phyloP scores from a whole-genome alignment of 2,113 vertebrate genomes.

The Pyxicephalus adspersus region DNA sequence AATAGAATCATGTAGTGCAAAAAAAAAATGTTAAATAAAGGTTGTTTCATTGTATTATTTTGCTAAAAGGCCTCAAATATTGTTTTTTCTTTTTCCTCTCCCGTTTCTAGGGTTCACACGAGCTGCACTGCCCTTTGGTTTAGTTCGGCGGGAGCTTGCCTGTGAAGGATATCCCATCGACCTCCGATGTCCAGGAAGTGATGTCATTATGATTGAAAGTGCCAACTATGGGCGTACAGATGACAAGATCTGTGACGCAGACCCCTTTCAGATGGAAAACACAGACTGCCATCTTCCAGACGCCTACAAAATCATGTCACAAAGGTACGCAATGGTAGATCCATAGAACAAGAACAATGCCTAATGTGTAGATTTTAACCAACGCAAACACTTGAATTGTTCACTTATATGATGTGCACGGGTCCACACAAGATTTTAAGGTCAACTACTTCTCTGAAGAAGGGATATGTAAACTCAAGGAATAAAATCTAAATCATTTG shows the following conservation, averaged over 20 bases:
- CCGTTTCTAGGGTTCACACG: conserved; percentile 87
- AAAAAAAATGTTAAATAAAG: too few relatives aligned
- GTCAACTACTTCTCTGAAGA: too few relatives aligned
- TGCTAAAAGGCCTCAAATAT: neutral
- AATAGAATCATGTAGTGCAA: too few relatives aligned
- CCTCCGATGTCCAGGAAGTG: conserved; percentile 96
- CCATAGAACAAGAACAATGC: neutral
- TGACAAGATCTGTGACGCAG: conserved; percentile 98
- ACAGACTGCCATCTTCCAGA: conserved; percentile 98
- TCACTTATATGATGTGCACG: too few relatives aligned
- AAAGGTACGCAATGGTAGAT: conserved; percentile 80
- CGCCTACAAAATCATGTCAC: conserved; percentile 99
- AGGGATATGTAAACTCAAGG: too few relatives aligned
- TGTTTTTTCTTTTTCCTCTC: conserved; percentile 2
- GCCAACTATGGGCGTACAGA: conserved; percentile 98
- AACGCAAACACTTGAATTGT: too few relatives aligned
- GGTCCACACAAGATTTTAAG: too few relatives aligned
- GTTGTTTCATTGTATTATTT: too few relatives aligned
- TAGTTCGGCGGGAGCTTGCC: conserved; percentile 94
- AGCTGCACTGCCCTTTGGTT: conserved; percentile 92
- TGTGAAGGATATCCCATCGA: conserved; percentile 98
- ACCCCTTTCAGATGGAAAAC: conserved; percentile 99
- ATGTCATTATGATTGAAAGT: conserved; percentile 98
- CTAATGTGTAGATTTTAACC: neutral
- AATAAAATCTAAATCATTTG: too few relatives aligned